Conservation (phyloP, 1,140 invertebrate species). For the Rhyzopertha dominica region DNA sequence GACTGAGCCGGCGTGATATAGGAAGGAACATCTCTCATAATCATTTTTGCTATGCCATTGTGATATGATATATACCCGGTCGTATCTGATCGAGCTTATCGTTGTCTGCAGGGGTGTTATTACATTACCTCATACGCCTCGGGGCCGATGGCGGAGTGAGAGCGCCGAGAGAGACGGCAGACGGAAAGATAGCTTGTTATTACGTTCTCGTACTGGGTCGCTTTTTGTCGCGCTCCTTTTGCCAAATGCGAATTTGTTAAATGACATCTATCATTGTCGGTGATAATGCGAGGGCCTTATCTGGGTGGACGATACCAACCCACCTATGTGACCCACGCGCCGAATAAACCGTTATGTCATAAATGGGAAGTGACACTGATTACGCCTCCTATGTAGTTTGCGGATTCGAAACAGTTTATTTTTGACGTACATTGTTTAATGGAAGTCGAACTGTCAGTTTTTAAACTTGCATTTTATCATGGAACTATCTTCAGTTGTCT, state of each 20-base stretch:
- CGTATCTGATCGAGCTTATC: conserved; percentile 37
- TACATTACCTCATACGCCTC: conserved; percentile 26
- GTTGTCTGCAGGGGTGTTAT: conserved; percentile 35
- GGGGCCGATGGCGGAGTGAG: conserved; percentile 3
- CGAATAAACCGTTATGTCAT: too few species aligned
- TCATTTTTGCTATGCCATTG: conserved; percentile 42
- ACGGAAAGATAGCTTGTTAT: conserved; percentile 15
- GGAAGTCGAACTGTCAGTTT: too few species aligned
- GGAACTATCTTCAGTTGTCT: too few species aligned
- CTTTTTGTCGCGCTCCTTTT: conserved; percentile 18
- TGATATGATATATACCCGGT: conserved; percentile 39
- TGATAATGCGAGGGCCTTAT: too few species aligned
- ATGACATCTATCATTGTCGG: conserved; percentile 22
- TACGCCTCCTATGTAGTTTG: too few species aligned
- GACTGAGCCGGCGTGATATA: conserved; percentile 35
- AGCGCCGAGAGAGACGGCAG: conserved; percentile 14
- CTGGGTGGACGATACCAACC: too few species aligned
- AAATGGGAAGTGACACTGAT: too few species aligned
- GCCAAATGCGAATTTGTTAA: conserved; percentile 24
- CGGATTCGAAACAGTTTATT: too few species aligned
- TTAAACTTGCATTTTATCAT: too few species aligned
- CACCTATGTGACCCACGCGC: too few species aligned
- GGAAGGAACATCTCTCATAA: conserved; percentile 43
- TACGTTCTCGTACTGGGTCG: conserved; percentile 8
- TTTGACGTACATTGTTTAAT: too few species aligned